Base-by-base conservation (phyloP, 2,797 vertebrate species). In the Sciurus vulgaris region DNA sequence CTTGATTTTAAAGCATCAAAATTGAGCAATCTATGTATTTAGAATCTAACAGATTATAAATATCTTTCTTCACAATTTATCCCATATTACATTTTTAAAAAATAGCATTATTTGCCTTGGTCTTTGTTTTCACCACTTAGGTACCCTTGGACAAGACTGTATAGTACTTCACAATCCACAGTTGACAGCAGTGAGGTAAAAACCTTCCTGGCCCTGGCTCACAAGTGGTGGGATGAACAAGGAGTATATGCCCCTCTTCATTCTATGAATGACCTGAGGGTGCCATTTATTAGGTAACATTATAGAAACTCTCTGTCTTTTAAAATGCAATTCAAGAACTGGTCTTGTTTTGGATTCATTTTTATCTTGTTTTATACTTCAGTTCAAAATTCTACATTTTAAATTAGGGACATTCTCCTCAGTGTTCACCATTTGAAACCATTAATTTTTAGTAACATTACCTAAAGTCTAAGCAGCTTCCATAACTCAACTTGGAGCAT, bases 141-240 rank as follows among this genome's bases (percentile, higher is more conserved):
- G 79, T 54, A 88, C 14, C 72, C 77, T 49, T 22, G 56, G 77
- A 96, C 69, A 30, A 98, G 96, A 51, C 82, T 11, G 35, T 96
- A 97, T 73, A 97, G 97, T 74, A 97, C 98, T 96, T 99, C 98
- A 5, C 97, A 96, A 4, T 98, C 98, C 44, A 99, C 99, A 12
- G 98, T 99, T 96, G 99, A 99, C 98, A 98, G 98, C 35, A 90
- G 95, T 3, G 99, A 99, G 97, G 41, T 99, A 44, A 99, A 98
- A 95, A 99, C 98, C 97, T 99, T 99, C 98, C 98, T 99, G 98
- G 98, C 98, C 11, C 98, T 99, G 33, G 99, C 99, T 13, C 98
- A 98, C 95, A 99, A 98, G 97, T 99, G 99, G 99, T 99, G 99
- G 99, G 99, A 99, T 91, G 99, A 99, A 89, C 98, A 99, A 92